Evolutionary conservation across 2,113 vertebrate species (phyloP), one percentile per base, ranked within the genome.

Genomic region (Nettapus auritus): DNA sequence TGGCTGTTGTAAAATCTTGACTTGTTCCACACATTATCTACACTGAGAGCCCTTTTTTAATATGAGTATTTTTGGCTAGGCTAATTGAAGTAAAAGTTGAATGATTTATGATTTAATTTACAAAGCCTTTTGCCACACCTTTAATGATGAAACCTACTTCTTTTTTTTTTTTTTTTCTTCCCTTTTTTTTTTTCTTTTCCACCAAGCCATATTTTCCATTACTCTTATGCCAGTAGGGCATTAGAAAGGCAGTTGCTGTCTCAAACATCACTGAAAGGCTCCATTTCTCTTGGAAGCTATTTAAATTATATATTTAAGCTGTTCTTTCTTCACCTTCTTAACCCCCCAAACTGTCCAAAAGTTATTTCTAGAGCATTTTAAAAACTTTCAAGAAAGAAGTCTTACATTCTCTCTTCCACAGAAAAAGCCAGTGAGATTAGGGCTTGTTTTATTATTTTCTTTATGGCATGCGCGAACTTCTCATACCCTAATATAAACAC

Each of bases 21-120:
- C 79, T 96, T 71, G 48, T 86, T 86, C 85, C 19, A 52, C 48
- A 56, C 8, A 2, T 74, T 89, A 36, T 25, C 52, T 18, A 5
- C 10, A 11, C 42, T 90, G 40, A 74, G 62, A 80, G 20, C 17
- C n/a, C 82, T 63, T 50, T 50, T 94, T 94, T 78, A 93, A 91
- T 86, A 92, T 22, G 74, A 95, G 21, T 88, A 63, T 88, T 97
- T 97, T 97, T 96, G 91, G 84, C 94, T 92, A 69, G 69, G 75
- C 63, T 97, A 98, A 97, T 97, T 97, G 95, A 98, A 97, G 89
- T 96, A 95, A 96, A 98, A 97, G 64, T 88, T 94, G 96, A 97
- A 71, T 94, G 93, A 97, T 97, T 97, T 97, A 97, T 97, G 82
- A 21, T 42, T 96, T 97, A 96, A 97, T 97, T 98, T 97, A 93